Evolutionary conservation across 92 coral and sea anemone genomes (phyloP), one percentile per base, ranked within the genome.

Genomic region (Paragorgia papillata): DNA sequence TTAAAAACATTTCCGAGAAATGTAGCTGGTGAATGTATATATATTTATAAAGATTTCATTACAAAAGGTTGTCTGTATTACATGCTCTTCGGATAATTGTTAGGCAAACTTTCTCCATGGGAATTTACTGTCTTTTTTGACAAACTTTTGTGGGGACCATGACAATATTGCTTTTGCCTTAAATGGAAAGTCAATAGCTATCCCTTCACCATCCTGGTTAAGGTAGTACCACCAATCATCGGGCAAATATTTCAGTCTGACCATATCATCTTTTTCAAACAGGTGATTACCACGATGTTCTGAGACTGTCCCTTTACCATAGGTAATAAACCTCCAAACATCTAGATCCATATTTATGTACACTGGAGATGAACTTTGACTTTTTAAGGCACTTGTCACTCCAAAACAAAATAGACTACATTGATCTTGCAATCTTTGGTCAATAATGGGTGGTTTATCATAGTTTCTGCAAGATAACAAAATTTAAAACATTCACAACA

Each of bases 171-270:
- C n/a, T 67, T 66, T 80, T 5, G 65, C 56, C 37, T 85, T 85
- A 9, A 85, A 31, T 15, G 82, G 89, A 62, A 85, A 85, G 28
- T 46, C 57, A 21, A 85, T 74, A 25, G 74, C 79, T 61, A 74
- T 31, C 29, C 85, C 89, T 50, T 74, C 75, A 14, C 85, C 89
- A 50, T 70, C 73, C 21, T 80, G 48, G 19, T 80, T 73, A n/a
- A 80, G 33, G 74, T 80, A 69, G 53, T 73, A 85, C 53, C 77
- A 17, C 89, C 89, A 85, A 66, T 50, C 62, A 22, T 44, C 24
- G 0, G 89, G 82, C 50, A 85, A 82, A 69, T 57, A 41, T 28
- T 62, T 62, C 41, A 62, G 13, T 29, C 1, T 9, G 4, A 13
- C 46, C 1, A 62, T 4, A 29, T 62, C 69, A 9, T 62, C 39